Evolutionary conservation across 1,140 invertebrate genomes (phyloP).

Genomic region (Chironomus striatipennis): DNA sequence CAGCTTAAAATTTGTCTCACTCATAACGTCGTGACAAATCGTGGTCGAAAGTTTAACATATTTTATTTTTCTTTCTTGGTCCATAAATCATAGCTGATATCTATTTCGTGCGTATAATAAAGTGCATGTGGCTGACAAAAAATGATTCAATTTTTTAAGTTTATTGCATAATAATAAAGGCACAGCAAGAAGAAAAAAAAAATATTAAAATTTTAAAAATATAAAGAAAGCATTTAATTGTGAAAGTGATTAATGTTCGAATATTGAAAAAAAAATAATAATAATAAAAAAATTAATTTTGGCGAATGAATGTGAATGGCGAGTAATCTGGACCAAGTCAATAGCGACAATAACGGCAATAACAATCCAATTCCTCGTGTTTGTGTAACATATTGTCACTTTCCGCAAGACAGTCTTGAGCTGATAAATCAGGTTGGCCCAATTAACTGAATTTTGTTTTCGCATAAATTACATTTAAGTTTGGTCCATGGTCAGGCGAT

Average conservation of each 20-base stretch:
- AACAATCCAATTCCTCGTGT: neutral
- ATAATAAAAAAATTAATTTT: neutral
- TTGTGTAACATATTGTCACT: constrained; percentile 12
- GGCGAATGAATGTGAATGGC: constrained; percentile 1
- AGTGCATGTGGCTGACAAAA: neutral
- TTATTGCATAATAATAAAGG: neutral
- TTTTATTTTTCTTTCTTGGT: neutral
- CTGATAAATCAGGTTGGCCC: constrained; percentile 6
- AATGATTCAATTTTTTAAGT: neutral
- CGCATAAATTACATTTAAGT: no score
- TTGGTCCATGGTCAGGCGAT: no score
- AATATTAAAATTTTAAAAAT: no score
- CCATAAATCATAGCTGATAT: neutral
- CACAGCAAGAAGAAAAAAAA: neutral
- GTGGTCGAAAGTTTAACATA: neutral
- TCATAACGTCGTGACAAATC: neutral
- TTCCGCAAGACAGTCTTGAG: neutral
- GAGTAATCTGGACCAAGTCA: neutral
- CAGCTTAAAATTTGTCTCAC: neutral
- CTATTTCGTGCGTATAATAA: neutral
- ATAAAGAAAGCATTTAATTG: neutral
- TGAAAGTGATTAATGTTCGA: constrained; percentile 20
- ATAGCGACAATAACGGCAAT: neutral
- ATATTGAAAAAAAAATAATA: neutral
- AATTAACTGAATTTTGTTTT: no score